A percentile compares a stretch with the other conserved stretches of the same genome.
Conservation (phyloP, 2,888 invertebrate species). For the Drosophila infuscata region DNA sequence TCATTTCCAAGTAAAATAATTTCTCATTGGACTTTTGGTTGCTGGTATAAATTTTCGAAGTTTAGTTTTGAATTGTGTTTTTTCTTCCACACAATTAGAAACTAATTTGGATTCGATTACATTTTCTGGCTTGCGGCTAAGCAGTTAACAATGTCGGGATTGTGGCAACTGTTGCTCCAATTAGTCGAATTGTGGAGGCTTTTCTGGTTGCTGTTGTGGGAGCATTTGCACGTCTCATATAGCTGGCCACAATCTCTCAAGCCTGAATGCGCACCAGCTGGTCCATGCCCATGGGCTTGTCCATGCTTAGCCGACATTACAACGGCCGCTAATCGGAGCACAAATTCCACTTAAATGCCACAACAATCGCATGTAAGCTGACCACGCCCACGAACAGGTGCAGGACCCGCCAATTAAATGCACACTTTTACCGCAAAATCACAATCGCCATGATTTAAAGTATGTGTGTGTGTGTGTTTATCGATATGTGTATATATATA, state of each 20-base stretch:
- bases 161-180: constrained; percentile 34
- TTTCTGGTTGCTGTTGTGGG: constrained; percentile 12
- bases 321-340: constrained; percentile 65
- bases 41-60: neutral
- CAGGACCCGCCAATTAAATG: constrained; percentile 50
- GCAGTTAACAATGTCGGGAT: neutral
- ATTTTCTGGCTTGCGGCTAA: neutral
- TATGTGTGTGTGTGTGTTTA: constrained; percentile 12
- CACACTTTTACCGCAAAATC: constrained; percentile 56
- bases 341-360: constrained; percentile 72
- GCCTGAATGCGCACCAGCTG: constrained; percentile 54
- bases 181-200: constrained; percentile 42
- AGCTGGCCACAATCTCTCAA: constrained; percentile 61
- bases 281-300: constrained; percentile 32
- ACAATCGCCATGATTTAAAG: constrained; percentile 37
- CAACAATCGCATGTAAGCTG: constrained; percentile 45
- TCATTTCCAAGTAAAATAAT: neutral
- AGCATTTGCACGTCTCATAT: constrained; percentile 10
- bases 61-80: neutral
- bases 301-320: constrained; percentile 47
- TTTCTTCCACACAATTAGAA: neutral
- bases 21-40: neutral
- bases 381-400: constrained; percentile 28
- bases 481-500: neutral
- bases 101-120: neutral